These are phyloP conservation scores for Dromiciops gliroides DNA, from an alignment of 2,113 vertebrate genomes.

Conservation along the genomic window DNA sequence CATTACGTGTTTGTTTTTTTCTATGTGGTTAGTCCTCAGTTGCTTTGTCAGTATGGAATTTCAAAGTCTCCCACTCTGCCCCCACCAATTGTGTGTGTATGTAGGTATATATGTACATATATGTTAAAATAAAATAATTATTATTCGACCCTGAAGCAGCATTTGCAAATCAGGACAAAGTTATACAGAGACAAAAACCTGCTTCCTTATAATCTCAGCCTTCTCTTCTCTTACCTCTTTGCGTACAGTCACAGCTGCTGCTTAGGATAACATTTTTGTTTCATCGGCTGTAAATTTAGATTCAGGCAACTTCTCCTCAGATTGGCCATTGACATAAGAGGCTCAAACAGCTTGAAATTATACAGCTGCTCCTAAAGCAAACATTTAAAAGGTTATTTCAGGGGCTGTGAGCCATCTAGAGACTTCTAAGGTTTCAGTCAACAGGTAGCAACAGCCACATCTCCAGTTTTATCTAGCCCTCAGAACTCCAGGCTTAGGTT, in stretches of 20 bases:
- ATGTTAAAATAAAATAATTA: constrained; percentile 27
- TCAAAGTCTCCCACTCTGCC: not conserved
- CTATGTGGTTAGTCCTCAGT: constrained; percentile 70
- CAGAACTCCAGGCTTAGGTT: not conserved
- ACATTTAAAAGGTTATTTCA: constrained; percentile 25
- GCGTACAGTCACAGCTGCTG: constrained; percentile 19
- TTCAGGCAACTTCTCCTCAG: not conserved
- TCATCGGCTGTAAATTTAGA: not conserved
- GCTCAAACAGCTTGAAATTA: not conserved
- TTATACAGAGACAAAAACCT: constrained; percentile 32
- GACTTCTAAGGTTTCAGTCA: not conserved
- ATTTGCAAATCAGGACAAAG: constrained; percentile 41
- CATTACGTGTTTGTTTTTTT: constrained; percentile 70
- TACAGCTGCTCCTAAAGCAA: not conserved
- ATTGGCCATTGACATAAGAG: not conserved
- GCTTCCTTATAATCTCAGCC: not conserved
- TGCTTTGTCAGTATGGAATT: constrained; percentile 69
- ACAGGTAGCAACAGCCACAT: not conserved
- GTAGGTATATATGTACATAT: not conserved
- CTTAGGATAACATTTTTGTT: constrained; percentile 35
- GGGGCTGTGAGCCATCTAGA: not conserved
- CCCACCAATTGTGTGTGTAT: not conserved
- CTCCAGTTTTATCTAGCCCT: not conserved
- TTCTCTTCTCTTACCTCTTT: constrained; percentile 28
- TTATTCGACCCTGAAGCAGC: constrained; percentile 60